Conservation (phyloP, 2,797 vertebrate species). For the Pipistrellus nathusii region DNA sequence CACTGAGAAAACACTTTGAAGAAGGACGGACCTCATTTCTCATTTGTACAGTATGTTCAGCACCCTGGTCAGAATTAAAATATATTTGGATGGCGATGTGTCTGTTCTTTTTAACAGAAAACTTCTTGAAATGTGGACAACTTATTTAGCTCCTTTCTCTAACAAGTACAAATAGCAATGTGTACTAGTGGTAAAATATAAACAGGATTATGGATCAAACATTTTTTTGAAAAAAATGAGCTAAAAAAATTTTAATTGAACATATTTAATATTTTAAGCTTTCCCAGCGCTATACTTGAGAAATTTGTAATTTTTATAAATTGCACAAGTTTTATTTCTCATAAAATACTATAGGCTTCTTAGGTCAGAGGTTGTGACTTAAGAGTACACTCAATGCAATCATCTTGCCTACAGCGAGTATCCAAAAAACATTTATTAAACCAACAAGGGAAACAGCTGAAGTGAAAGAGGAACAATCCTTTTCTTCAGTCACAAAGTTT, state of each 20-base stretch:
- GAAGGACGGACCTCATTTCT: not conserved
- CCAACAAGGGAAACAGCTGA: not conserved
- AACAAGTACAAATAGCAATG: not conserved
- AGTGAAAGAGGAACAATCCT: not conserved
- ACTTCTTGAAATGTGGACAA: not conserved
- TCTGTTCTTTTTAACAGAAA: not conserved
- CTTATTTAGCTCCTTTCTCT: not conserved
- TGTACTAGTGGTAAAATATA: not conserved
- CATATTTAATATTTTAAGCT: not conserved
- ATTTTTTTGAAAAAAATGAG: not conserved
- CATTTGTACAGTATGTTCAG: not conserved
- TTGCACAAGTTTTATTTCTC: not conserved
- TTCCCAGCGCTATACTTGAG: not conserved
- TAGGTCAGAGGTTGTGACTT: not conserved
- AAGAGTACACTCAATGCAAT: not conserved
- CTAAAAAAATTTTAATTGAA: not conserved
- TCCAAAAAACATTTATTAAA: not conserved
- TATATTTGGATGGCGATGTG: not conserved
- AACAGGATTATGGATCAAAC: not conserved
- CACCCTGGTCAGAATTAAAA: not conserved
- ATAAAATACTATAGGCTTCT: not conserved
- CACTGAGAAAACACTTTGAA: not conserved
- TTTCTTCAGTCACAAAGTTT: not conserved
- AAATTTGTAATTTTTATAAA: conserved; percentile 14
- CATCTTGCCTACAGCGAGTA: not conserved